Percentiles rank a stretch among this genome's conserved stretches.
These are phyloP conservation scores for Sphinx pinastri DNA, from an alignment of 2,888 invertebrate species.

Conservation along the genomic window DNA sequence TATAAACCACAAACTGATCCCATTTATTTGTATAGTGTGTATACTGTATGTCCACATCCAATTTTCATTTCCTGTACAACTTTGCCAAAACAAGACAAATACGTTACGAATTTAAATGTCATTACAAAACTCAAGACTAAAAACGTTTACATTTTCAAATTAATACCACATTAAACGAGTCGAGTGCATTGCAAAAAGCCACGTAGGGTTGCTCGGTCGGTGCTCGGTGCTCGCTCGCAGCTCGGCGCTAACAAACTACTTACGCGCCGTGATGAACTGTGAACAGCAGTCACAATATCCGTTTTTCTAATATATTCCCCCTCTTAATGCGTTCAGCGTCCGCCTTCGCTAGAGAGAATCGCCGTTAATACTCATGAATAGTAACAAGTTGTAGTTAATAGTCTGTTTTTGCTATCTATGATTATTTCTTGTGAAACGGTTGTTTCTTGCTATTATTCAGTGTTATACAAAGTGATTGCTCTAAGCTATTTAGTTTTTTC, in stretches of 20 bases:
- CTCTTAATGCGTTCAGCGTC: constrained; percentile 43
- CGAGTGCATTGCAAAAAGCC: neutral
- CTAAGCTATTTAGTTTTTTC: constrained; percentile 62
- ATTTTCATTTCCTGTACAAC: too few relatives aligned
- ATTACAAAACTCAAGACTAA: neutral
- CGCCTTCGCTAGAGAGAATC: constrained; percentile 34
- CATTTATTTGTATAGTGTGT: too few relatives aligned
- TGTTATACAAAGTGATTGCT: constrained; percentile 72
- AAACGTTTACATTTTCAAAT: neutral
- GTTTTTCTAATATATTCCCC: constrained; percentile 43
- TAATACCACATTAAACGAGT: neutral
- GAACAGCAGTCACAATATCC: constrained; percentile 44
- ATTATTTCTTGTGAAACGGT: constrained; percentile 78
- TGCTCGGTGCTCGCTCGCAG: neutral
- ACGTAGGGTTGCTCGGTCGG: neutral
- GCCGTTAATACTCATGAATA: constrained; percentile 77
- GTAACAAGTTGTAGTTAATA: constrained; percentile 52
- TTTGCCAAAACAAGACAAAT: too few relatives aligned
- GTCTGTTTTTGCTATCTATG: constrained; percentile 74
- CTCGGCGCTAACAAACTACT: constrained; percentile 27
- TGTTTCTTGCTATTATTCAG: constrained; percentile 72
- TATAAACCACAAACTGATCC: too few relatives aligned
- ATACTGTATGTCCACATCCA: too few relatives aligned
- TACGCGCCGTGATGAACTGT: constrained; percentile 35
- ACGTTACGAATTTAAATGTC: too few relatives aligned